phyloP scores from a whole-genome alignment of 53 echinoderm and acorn worm genomes.

The Zoroaster sp. region DNA sequence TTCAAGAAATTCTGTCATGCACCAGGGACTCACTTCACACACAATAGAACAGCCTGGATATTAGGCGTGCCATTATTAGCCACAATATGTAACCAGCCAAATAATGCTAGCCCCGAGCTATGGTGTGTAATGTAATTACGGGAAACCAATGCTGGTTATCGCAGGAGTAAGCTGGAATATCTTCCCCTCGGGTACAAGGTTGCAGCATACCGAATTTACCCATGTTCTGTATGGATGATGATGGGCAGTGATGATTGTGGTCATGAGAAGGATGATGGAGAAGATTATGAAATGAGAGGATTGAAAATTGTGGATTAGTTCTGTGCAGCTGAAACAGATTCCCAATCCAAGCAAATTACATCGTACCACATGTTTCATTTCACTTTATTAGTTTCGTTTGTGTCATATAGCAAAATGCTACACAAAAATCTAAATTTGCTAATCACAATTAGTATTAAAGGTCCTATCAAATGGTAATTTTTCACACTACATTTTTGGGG shows the following conservation, averaged over 20 bases:
- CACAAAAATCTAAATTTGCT: no score
- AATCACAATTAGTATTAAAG: no score
- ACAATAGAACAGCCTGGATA: conserved; percentile 26
- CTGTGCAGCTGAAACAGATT: no score
- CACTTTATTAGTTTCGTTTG: no score
- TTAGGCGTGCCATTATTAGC: conserved; percentile 38
- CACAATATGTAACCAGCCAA: conserved; percentile 37
- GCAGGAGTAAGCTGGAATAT: not conserved
- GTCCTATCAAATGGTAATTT: no score
- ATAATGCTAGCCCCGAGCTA: conserved; percentile 34
- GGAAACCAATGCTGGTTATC: conserved; percentile 19
- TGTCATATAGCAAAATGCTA: no score
- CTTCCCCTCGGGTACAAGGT: not conserved
- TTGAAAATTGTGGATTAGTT: not conserved
- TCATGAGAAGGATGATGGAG: not conserved
- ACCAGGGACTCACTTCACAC: not conserved
- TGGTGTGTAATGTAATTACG: conserved; percentile 54
- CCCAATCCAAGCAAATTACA: no score
- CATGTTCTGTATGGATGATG: not conserved
- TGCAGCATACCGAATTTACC: not conserved
- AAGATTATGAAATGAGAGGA: not conserved
- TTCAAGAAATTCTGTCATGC: not conserved
- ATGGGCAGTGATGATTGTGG: not conserved
- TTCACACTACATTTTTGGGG: no score
- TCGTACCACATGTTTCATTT: no score